Evolutionary conservation across 2,797 vertebrate genomes (phyloP).

Genomic region (Alosa sapidissima): DNA sequence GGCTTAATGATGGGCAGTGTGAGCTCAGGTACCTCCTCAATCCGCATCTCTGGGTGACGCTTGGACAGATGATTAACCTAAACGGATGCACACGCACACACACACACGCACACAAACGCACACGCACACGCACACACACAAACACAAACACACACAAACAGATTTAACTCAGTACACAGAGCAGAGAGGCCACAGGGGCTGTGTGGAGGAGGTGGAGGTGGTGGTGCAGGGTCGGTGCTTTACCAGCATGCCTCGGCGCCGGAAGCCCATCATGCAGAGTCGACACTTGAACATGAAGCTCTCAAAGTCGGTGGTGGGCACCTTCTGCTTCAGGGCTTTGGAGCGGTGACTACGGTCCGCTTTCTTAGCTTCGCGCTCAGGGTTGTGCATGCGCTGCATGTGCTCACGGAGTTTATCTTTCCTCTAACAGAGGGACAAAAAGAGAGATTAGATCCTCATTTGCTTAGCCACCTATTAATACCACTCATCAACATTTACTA

Average conservation of each 20-base stretch:
- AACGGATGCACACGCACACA: conserved; percentile 8
- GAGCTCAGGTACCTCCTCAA: conserved; percentile 96
- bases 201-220: neutral
- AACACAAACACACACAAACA: conserved; percentile 9
- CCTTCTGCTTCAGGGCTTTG: conserved; percentile 91
- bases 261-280: conserved; percentile 98
- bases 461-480: neutral
- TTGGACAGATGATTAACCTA: conserved; percentile 99
- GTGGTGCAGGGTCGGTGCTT: conserved; percentile 35
- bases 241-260: conserved; percentile 97
- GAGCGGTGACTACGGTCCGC: conserved; percentile 90
- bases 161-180: neutral
- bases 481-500: neutral
- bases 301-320: conserved; percentile 91
- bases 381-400: conserved; percentile 99
- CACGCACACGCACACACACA: conserved; percentile 22
- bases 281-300: conserved; percentile 98
- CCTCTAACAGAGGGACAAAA: conserved; percentile 70
- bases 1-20: conserved; percentile 98
- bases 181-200: neutral
- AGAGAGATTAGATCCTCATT: neutral
- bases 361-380: conserved; percentile 95
- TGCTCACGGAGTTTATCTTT: conserved; percentile 98
- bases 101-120: neutral
- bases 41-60: conserved; percentile 97